Percentiles rank a stretch among this genome's conserved stretches.
Evolutionary conservation across 2,113 vertebrate genomes (phyloP).

Genomic region (Pomatorhinus ruficollis): DNA sequence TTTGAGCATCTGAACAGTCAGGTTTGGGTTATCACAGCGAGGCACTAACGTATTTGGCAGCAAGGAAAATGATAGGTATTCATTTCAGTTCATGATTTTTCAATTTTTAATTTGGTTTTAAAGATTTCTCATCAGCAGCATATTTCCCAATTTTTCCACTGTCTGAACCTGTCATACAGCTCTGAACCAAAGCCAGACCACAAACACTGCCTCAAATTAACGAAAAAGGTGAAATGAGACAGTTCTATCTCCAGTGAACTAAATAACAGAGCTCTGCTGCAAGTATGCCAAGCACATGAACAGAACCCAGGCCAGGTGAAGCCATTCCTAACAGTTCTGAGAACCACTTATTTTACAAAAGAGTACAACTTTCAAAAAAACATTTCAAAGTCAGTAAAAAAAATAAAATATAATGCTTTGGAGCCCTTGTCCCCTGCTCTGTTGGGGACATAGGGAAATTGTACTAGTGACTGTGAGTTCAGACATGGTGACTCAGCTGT

Average conservation of each 20-base stretch:
- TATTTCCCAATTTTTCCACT: background rate
- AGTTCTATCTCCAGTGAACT: background rate
- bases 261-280: background rate
- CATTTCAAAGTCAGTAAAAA: background rate
- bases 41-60: background rate
- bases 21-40: rapidly evolving
- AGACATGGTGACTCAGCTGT: rapidly evolving
- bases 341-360: background rate
- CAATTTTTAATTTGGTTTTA: background rate
- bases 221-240: background rate
- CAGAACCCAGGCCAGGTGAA: background rate
- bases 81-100: background rate
- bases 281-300: background rate
- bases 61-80: background rate
- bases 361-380: background rate
- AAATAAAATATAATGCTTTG: background rate
- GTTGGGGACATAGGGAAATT: background rate
- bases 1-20: background rate
- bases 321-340: background rate
- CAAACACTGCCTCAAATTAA: background rate
- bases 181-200: background rate
- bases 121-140: background rate
- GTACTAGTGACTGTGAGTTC: background rate
- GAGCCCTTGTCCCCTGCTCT: background rate
- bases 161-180: background rate